Evolutionary conservation across 2,797 vertebrate species (phyloP), one percentile per base, ranked within the genome.

Genomic region (Gila robusta): DNA sequence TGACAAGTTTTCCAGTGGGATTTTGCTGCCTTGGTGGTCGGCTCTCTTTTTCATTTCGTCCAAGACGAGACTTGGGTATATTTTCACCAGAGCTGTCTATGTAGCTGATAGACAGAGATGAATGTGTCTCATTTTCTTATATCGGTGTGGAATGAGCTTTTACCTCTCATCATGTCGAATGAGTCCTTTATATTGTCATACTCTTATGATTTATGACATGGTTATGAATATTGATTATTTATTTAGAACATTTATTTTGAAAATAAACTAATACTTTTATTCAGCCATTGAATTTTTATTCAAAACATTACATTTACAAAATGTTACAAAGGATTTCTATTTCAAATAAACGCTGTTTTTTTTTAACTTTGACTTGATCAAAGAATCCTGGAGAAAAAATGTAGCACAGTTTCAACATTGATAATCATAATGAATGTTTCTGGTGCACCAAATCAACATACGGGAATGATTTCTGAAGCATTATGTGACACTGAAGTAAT

Each of bases 21-120:
- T 95, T 95, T 94, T 84, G 91, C 92, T 91, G 91, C 89, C 92
- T 90, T 92, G 92, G 92, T 92, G 92, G 92, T 92, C 91, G 89
- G 91, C 92, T 94, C 92, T 94, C 90, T 26, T 93, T 95, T 94
- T 94, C 94, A 94, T 95, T 95, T 95, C 90, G 93, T 94, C 93
- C 94, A 94, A 94, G 93, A 93, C 91, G 91, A 89, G 93, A 93
- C 93, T 93, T 94, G 92, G 93, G 91, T 92, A 91, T 92, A 93
- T 93, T 91, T 93, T 94, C 94, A 93, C 91, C 85, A 79, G 23
- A 89, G 91, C 90, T 89, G 88, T 69, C 87, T 88, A 92, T 93
- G 88, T 92, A 90, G 89, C 91, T 91, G 92, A 93, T 91, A 91
- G 92, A 88, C 82, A 74, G 74, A 92, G 88, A 91, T 87, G 91